phyloP scores from a whole-genome alignment of 2,888 invertebrate species.

The Caenorhabditis sinica region DNA sequence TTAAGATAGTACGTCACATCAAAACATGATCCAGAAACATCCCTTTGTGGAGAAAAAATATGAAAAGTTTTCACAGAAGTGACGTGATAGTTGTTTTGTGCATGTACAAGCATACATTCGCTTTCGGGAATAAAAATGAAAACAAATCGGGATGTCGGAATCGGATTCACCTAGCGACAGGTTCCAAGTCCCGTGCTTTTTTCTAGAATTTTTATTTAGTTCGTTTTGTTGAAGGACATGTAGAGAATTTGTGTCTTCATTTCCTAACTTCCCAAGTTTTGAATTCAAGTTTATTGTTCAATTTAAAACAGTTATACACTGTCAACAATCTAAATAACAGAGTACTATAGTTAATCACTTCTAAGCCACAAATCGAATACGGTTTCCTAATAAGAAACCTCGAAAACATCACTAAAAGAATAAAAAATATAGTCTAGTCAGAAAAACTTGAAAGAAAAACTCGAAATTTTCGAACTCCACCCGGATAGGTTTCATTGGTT shows the following conservation, averaged over 20 bases:
- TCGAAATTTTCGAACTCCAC: constrained; percentile 8
- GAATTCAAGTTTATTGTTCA: too few relatives aligned
- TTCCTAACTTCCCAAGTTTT: constrained; percentile 6
- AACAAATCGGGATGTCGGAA: constrained; percentile 8
- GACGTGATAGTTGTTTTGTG: constrained; percentile 20
- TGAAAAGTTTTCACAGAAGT: constrained; percentile 19
- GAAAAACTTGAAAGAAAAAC: not conserved
- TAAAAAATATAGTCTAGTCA: constrained; percentile 12
- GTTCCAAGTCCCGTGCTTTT: not conserved
- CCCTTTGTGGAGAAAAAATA: not conserved
- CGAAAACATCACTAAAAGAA: not conserved
- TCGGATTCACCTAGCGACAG: constrained; percentile 42
- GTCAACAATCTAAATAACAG: too few relatives aligned
- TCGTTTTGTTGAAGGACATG: not conserved
- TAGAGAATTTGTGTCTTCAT: not conserved
- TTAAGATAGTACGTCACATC: not conserved
- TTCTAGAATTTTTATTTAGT: not conserved
- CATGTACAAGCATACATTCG: not conserved
- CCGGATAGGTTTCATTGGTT: constrained; percentile 19
- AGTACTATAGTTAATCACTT: too few relatives aligned
- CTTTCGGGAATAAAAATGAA: constrained; percentile 14
- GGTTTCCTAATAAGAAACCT: too few relatives aligned
- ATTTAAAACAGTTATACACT: too few relatives aligned
- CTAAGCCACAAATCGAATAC: too few relatives aligned
- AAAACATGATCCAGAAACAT: not conserved